Evolutionary conservation across 2,888 invertebrate genomes (phyloP).

Genomic region (Acleris literana): DNA sequence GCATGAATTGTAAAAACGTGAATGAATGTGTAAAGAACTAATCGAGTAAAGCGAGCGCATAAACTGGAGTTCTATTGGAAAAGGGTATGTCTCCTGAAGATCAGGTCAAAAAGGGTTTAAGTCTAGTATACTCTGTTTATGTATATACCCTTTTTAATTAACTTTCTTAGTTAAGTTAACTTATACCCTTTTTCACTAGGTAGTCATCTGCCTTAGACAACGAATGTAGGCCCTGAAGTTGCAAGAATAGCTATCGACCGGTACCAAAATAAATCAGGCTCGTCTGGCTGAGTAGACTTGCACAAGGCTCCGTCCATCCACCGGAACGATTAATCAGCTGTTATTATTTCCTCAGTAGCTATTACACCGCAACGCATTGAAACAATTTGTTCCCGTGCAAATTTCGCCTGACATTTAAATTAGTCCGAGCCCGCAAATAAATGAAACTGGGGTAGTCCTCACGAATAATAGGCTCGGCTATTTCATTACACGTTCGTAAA

Average conservation of each 20-base stretch:
- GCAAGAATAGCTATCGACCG: slow-evolving; percentile 32
- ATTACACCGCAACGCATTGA: slow-evolving; percentile 46
- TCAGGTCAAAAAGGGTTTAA: too few relatives aligned
- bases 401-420: slow-evolving; percentile 63
- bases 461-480: slow-evolving; percentile 31
- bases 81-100: too few relatives aligned
- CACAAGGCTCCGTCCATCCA: slow-evolving; percentile 22
- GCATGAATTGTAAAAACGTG: too few relatives aligned
- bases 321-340: slow-evolving; percentile 41
- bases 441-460: slow-evolving; percentile 49
- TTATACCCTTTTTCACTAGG: too few relatives aligned
- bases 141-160: too few relatives aligned
- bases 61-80: too few relatives aligned
- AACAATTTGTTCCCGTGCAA: slow-evolving; percentile 57
- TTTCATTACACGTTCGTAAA: slow-evolving; percentile 37
- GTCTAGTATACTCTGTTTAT: too few relatives aligned
- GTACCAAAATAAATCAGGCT: slow-evolving; percentile 34
- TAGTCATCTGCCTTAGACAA: too few relatives aligned
- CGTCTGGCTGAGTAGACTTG: slow-evolving; percentile 18
- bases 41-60: too few relatives aligned
- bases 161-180: too few relatives aligned
- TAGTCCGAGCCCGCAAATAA: slow-evolving; percentile 59
- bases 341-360: slow-evolving; percentile 36
- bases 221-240: not conserved
- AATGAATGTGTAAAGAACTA: too few relatives aligned